A percentile compares a stretch with the other conserved stretches of the same genome.
Evolutionary conservation across 92 coral and sea anemone genomes (phyloP).

Genomic region (Heliopora coerulea): DNA sequence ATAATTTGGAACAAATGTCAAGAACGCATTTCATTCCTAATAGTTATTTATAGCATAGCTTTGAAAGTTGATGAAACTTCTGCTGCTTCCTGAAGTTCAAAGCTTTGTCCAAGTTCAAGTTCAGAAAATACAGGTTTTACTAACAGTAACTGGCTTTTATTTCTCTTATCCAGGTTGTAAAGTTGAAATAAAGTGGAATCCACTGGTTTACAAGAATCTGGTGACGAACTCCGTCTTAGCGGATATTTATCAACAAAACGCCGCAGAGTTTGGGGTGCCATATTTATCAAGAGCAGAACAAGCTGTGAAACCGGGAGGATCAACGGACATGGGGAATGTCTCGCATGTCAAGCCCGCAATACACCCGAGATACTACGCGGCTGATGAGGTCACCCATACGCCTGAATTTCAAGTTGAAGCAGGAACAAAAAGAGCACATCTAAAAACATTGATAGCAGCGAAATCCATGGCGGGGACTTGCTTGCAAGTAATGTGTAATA

Average conservation of each 20-base stretch:
- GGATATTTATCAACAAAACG: slow-evolving; percentile 63
- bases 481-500: slow-evolving; percentile 61
- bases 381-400: slow-evolving; percentile 60
- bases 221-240: slow-evolving; percentile 56
- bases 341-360: slow-evolving; percentile 59
- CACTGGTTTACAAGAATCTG: slow-evolving; percentile 40
- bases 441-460: slow-evolving; percentile 65
- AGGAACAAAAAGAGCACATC: slow-evolving; percentile 57
- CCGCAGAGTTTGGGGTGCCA: slow-evolving; percentile 51
- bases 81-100: no score
- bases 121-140: no score
- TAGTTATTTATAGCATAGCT: no score
- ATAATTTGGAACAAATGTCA: no score
- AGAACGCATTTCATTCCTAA: no score
- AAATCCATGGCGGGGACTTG: slow-evolving; percentile 74
- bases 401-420: slow-evolving; percentile 60
- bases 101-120: neutral
- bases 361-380: slow-evolving; percentile 56
- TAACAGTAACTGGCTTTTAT: no score
- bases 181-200: slow-evolving; percentile 50
- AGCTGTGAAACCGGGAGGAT: slow-evolving; percentile 47
- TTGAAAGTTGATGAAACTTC: no score
- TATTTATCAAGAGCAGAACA: slow-evolving; percentile 11
- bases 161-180: slow-evolving; percentile 49
- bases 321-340: slow-evolving; percentile 86